Base-by-base conservation (phyloP, 1,140 invertebrate genomes). In the Coenobita brevimanus region DNA sequence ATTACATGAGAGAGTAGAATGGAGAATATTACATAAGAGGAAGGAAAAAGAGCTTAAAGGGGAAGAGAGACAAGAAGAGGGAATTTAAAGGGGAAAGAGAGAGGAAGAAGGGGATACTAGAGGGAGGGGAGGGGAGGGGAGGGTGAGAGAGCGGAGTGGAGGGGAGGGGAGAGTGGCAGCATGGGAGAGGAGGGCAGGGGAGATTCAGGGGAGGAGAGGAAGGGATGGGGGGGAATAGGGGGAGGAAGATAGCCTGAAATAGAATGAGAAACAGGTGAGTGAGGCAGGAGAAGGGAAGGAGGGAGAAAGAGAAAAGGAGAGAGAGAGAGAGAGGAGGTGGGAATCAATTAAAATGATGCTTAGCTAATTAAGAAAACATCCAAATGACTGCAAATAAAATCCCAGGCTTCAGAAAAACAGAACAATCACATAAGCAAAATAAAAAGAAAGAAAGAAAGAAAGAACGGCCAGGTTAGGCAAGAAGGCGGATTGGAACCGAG, bases 301-400 rank as follows among this genome's bases (percentile, higher is more conserved):
- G 69, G 41, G 69, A 73, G 69, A 73, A 36, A 73, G 69, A 73
- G 69, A 73, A 36, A 73, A 36, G 41, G 69, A 73, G 69, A 73
- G 69, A 73, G 69, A 73, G 69, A 73, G 69, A 73, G 69, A 73
- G 69, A 30, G 64, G 21, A 33, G 21, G 13, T 10, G 64, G 21
- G 64, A 30, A 33, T 10, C 27, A 67, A 21, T 10, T 24, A 30
- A 21, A 30, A 33, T 1, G 17, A 67, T 24, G 21, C 30, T 2
- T 6, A 67, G 10, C 30, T 33, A 17, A 67, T 1, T 8, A 30
- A 67, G 24, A 30, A 67, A 30, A 27, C 6, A 17, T n/a, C n/a
- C n/a, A n/a, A n/a, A n/a, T n/a, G n/a, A n/a, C n/a, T n/a, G n/a
- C n/a, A n/a, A n/a, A n/a, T n/a, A n/a, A n/a, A n/a, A n/a, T n/a